phyloP scores from a whole-genome alignment of 1,140 invertebrate genomes.

The Orchesella cincta region DNA sequence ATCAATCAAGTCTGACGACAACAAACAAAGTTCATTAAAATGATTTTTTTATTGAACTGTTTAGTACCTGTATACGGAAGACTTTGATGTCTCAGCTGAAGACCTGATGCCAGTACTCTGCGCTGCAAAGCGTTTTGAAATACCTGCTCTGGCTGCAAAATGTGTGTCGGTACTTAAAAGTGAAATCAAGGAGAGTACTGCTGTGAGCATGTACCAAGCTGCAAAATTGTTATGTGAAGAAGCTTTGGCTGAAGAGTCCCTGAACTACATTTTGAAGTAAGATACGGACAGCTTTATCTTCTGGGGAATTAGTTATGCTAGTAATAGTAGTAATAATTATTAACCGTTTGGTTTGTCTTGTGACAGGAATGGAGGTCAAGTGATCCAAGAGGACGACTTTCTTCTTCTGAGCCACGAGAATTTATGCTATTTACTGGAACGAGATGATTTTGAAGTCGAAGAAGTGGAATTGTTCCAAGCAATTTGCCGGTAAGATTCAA shows the following conservation, averaged over 20 bases:
- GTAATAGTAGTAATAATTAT: not conserved
- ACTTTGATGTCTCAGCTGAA: conserved; percentile 38
- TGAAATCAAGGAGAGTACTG: conserved; percentile 37
- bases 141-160: conserved; percentile 34
- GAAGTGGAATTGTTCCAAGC: conserved; percentile 39
- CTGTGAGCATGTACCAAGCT: conserved; percentile 40
- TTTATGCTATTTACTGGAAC: conserved; percentile 33
- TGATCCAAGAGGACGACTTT: conserved; percentile 40
- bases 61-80: conserved; percentile 39
- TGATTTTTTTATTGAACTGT: not conserved
- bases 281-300: no score
- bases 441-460: conserved; percentile 40
- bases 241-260: conserved; percentile 37
- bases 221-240: conserved; percentile 37
- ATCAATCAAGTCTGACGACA: not conserved
- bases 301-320: not conserved
- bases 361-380: conserved; percentile 32
- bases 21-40: not conserved
- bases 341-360: not conserved
- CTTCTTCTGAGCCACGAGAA: conserved; percentile 34
- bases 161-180: conserved; percentile 38
- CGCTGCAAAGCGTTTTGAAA: conserved; percentile 40
- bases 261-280: conserved; percentile 38
- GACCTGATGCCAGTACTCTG: conserved; percentile 42
- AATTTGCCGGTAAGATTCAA: conserved; percentile 3